phyloP scores from a whole-genome alignment of 2,113 vertebrate genomes.

The Dipodomys stephensi region DNA sequence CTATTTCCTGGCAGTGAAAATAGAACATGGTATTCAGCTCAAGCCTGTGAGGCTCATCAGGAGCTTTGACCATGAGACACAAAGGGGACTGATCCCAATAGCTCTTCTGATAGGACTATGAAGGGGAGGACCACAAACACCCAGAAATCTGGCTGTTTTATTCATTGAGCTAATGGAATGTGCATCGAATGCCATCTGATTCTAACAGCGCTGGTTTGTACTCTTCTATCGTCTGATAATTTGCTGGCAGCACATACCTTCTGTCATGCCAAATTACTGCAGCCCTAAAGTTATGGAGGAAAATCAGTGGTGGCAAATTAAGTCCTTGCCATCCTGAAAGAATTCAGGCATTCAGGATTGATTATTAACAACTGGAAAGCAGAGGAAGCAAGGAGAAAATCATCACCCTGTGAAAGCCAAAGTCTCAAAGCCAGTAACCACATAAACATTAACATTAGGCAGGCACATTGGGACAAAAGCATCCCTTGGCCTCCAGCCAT shows the following conservation, averaged over 20 bases:
- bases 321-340: conserved; percentile 63
- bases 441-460: conserved; percentile 62
- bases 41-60: not conserved
- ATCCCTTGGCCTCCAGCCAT: conserved; percentile 45
- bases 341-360: conserved; percentile 61
- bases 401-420: conserved; percentile 58
- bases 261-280: conserved; percentile 74
- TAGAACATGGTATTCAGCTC: not conserved
- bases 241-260: conserved; percentile 64
- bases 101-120: not conserved
- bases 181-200: conserved; percentile 73
- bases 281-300: conserved; percentile 63
- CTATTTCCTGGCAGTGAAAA: not conserved
- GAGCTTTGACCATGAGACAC: not conserved
- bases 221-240: conserved; percentile 68
- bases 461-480: conserved; percentile 41
- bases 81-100: not conserved
- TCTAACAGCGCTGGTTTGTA: conserved; percentile 67
- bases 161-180: conserved; percentile 64
- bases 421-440: conserved; percentile 73
- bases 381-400: conserved; percentile 48
- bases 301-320: conserved; percentile 72
- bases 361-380: conserved; percentile 71
- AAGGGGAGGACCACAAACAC: not conserved
- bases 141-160: conserved; percentile 22